Evolutionary conservation across 2,797 vertebrate species (phyloP), one percentile per base, ranked within the genome.

Genomic region (Periparus ater): DNA sequence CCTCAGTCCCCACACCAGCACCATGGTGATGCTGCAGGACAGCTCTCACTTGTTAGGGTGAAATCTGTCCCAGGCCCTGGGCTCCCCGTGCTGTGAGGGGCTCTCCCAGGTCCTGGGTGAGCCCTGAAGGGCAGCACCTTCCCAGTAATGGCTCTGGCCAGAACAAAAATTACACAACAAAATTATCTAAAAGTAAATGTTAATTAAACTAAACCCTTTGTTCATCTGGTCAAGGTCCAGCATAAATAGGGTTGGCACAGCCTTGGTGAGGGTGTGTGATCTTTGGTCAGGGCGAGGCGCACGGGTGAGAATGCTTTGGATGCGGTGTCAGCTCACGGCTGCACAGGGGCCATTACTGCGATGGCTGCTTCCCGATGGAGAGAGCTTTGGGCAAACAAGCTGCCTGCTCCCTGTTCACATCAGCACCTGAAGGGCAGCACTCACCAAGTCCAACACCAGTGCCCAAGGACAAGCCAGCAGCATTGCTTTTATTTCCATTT

Each of bases 21-120:
- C n/a, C 0, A 1, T 9, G 29, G 68, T 40, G 54, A 47, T 12
- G 17, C 45, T 19, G 32, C 9, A 23, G 50, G 40, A 17, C 45
- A 12, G 50, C n/a, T 30, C 14, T 34, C 38, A 6, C 10, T 38
- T 3, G 0, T 8, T 4, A 7, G 6, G 23, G n/a, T 30, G 32
- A 8, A 2, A 32, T 38, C 6, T 27, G 38, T 5, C 17, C 20
- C 66, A 50, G 51, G 18, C 4, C 13, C 16, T 0, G 2, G 32
- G 25, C 5, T 48, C 22, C 14, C 23, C 2, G 0, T 13, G 18
- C 12, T 29, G 29, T 4, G 40, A 70, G 30, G 34, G n/a, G 36
- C 48, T 34, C 36, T 42, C 0, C 0, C 20, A 13, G 0, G 0
- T 5, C 50, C 54, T 17, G 17, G 2, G 10, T 12, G 45, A 76